These are phyloP conservation scores for Ceratotherium simum DNA, from an alignment of 2,113 vertebrate genomes.

Conservation along the genomic window DNA sequence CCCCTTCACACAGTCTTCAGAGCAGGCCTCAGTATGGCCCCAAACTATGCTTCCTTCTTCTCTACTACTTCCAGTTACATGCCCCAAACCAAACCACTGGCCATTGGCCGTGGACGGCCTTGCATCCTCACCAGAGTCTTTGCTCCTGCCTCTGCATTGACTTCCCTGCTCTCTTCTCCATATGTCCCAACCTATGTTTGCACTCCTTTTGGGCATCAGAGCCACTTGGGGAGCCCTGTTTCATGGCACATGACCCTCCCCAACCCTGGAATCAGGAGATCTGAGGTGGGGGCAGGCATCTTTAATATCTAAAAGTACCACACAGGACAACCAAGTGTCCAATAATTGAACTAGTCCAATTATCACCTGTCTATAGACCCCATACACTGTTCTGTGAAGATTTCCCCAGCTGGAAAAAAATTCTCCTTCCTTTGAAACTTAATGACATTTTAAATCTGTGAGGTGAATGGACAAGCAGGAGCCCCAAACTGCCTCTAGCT, in stretches of 20 bases:
- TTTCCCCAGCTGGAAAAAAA: neutral
- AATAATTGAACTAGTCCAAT: neutral
- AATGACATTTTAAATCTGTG: neutral
- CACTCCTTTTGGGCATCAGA: rapidly evolving
- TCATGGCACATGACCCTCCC: rapidly evolving
- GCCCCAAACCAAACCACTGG: neutral
- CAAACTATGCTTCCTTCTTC: rapidly evolving
- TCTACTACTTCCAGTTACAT: neutral
- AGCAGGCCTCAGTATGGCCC: rapidly evolving
- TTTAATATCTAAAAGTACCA: neutral
- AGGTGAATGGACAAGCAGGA: no score
- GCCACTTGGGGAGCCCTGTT: no score
- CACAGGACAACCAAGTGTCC: neutral
- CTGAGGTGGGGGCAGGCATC: rapidly evolving
- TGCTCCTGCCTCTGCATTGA: neutral
- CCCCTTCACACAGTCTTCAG: neutral
- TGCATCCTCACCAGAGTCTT: rapidly evolving
- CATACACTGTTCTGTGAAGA: neutral
- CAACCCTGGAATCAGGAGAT: neutral
- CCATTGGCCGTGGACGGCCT: neutral
- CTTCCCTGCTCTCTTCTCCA: neutral
- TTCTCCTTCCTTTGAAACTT: neutral
- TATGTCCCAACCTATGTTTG: no score
- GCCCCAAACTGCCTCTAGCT: neutral
- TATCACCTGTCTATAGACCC: no score